Evolutionary conservation across 2,888 invertebrate species (phyloP).

Genomic region (Hermaeophaga mercurialis): DNA sequence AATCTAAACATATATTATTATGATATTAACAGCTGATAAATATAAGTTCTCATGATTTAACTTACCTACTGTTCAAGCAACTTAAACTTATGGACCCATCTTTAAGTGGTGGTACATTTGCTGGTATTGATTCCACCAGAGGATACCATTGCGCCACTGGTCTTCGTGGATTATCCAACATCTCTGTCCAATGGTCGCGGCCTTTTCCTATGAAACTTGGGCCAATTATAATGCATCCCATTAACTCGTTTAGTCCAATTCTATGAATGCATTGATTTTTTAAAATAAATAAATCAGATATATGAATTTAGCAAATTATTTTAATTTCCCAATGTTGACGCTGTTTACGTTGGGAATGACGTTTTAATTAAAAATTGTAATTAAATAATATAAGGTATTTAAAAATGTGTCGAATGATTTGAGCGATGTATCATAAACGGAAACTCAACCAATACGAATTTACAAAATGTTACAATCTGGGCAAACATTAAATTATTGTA

Average conservation of each 20-base stretch:
- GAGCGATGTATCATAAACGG: too few species aligned
- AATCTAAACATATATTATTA: too few species aligned
- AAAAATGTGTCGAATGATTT: too few species aligned
- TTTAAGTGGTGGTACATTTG: constrained; percentile 63
- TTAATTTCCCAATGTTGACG: background rate
- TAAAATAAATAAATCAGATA: background rate
- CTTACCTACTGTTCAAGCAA: constrained; percentile 10
- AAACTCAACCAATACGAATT: too few species aligned
- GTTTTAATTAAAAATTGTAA: constrained; percentile 6
- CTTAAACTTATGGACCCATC: constrained; percentile 55
- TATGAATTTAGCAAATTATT: background rate
- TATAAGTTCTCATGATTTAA: too few species aligned
- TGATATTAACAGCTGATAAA: too few species aligned
- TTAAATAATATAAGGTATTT: too few species aligned
- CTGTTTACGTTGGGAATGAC: background rate
- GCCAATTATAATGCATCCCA: constrained; percentile 84
- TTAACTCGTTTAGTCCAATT: constrained; percentile 84
- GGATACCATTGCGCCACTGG: constrained; percentile 87
- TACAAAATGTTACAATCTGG: too few species aligned
- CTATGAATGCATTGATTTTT: constrained; percentile 56
- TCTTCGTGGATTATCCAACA: constrained; percentile 81
- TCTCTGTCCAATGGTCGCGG: constrained; percentile 83
- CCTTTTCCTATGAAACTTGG: constrained; percentile 76
- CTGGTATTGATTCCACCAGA: constrained; percentile 72
- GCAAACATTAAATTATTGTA: too few species aligned